Evolutionary conservation across 2,888 invertebrate species (phyloP), one percentile per base, ranked within the genome.

Genomic region (Raillietiella orientalis): DNA sequence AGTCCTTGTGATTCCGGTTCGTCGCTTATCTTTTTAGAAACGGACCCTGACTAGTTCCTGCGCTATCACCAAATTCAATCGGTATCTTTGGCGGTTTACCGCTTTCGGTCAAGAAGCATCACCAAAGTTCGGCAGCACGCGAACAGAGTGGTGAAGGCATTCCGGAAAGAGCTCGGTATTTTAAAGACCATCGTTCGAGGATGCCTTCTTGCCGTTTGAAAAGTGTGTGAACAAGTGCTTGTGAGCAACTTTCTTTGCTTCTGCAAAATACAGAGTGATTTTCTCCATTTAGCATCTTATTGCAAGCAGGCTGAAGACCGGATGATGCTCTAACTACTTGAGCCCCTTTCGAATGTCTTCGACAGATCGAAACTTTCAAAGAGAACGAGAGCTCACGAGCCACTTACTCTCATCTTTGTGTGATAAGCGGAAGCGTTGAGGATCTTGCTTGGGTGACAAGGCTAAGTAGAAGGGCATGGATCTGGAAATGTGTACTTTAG

Each of bases 361-460:
- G 62, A 35, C 62, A 64, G 24, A 70, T 82, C 33, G 74, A 79
- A 50, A 62, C 64, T 34, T 75, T 65, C 44, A 64, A 84, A 28
- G 87, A 93, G 47, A 71, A 71, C 42, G 69, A 82, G 46, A 63
- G 90, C 28, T 60, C 65, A 3, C 79, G 79, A 6, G 51, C 55
- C 9, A 62, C 59, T 38, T 90, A 90, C 52, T 93, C 93, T 52
- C 93, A 96, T 45, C 56, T 99, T 33, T 82, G 84, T 15, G 82
- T 82, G 3, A 65, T 99, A 33, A 75, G 77, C 34, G 93, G 93
- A 53, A 82, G 82, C 44, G 72, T 93, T 38, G 71, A 84, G 2
- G 90, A 90, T 2, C 52, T 96, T 4, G 90, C 74, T 34, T 99
- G 96, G 96, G 79, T 99, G 27, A 66, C 75, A 21, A 63, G 90